Percentiles rank a stretch among this genome's conserved stretches.
Evolutionary conservation across 1,140 invertebrate species (phyloP).

Genomic region (Anastatus disparis): DNA sequence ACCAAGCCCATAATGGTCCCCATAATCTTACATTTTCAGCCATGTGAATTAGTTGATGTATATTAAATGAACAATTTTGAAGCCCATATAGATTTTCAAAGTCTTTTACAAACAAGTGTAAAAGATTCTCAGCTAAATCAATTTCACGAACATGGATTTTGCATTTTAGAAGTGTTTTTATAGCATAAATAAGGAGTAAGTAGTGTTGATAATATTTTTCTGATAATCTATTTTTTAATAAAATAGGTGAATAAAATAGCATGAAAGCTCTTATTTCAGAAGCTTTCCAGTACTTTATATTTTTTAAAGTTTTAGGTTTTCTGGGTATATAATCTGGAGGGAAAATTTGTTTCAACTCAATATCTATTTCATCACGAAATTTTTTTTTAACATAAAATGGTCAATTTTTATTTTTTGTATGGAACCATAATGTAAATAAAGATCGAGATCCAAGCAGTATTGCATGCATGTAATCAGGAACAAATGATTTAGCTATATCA

Average conservation of each 20-base stretch:
- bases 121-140: neutral
- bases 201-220: slow-evolving; percentile 6
- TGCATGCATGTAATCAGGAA: neutral
- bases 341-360: neutral
- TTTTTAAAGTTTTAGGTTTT: neutral
- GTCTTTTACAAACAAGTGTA: neutral
- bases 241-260: neutral
- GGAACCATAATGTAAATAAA: neutral
- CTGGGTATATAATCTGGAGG: slow-evolving; percentile 2
- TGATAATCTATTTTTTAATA: slow-evolving; percentile 1
- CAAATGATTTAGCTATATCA: neutral
- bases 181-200: neutral
- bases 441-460: neutral
- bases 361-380: neutral
- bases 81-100: neutral
- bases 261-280: neutral
- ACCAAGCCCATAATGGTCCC: neutral
- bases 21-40: neutral
- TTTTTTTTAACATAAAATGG: neutral
- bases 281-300: neutral
- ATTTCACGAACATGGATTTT: neutral
- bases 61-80: neutral
- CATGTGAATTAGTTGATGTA: slow-evolving; percentile 3
- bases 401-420: neutral
- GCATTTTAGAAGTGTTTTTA: neutral